Percentiles rank a stretch among this genome's conserved stretches.
phyloP scores from a whole-genome alignment of 2,888 invertebrate species.

The Nysson spinosus region DNA sequence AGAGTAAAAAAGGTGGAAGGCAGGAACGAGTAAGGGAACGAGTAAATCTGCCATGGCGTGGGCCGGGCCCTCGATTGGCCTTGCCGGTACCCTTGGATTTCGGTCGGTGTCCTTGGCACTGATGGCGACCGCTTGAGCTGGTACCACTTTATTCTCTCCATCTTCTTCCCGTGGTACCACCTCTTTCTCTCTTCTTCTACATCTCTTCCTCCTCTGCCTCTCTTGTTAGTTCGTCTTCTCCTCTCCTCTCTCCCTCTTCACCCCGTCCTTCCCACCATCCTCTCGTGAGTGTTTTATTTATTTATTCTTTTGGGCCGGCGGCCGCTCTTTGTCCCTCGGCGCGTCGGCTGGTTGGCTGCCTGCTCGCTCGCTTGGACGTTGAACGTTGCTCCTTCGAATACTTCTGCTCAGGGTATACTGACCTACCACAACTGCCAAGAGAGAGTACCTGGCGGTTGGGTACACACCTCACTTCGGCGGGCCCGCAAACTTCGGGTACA shows the following conservation, averaged over 20 bases:
- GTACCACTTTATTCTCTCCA: constrained; percentile 57
- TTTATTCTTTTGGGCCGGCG: constrained; percentile 64
- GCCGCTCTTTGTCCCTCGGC: constrained; percentile 64
- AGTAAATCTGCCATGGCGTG: constrained; percentile 51
- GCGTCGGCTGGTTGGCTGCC: constrained; percentile 58
- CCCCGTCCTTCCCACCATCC: constrained; percentile 12
- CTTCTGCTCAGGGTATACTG: constrained; percentile 58
- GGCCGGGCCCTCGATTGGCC: constrained; percentile 53
- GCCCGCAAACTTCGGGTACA: constrained; percentile 71
- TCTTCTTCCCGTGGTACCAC: constrained; percentile 30
- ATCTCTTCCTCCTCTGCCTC: constrained; percentile 8
- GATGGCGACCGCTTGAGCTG: constrained; percentile 60
- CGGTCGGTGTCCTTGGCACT: constrained; percentile 65
- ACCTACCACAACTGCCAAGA: constrained; percentile 61
- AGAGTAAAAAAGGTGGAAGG: not conserved
- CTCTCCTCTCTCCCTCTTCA: constrained; percentile 16
- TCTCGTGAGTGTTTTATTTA: constrained; percentile 52
- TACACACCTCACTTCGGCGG: constrained; percentile 66
- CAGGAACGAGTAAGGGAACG: constrained; percentile 18
- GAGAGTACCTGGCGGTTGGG: constrained; percentile 60
- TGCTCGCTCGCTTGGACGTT: constrained; percentile 54
- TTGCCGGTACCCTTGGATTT: constrained; percentile 62
- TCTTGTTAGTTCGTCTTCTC: constrained; percentile 12
- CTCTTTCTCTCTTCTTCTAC: constrained; percentile 15
- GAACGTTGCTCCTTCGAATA: constrained; percentile 65